Conservation (phyloP, 1,140 invertebrate genomes). For the Agrilus planipennis region DNA sequence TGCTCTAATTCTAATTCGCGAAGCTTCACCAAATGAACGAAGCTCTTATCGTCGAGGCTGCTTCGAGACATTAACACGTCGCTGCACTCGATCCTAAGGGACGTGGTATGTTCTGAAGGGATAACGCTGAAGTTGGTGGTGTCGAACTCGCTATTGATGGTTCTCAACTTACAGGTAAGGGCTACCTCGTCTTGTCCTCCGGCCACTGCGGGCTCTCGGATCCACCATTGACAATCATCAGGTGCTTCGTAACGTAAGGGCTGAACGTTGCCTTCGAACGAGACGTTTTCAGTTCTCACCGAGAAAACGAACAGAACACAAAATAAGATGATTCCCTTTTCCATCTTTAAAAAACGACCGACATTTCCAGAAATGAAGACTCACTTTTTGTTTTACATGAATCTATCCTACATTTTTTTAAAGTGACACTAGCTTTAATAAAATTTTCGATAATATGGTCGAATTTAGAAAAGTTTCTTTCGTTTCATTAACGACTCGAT, state of each 20-base stretch:
- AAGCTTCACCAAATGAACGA: slow-evolving; percentile 64
- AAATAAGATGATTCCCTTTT: no score
- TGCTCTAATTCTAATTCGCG: slow-evolving; percentile 67
- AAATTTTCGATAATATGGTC: no score
- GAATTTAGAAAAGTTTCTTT: no score
- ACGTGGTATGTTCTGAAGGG: slow-evolving; percentile 69
- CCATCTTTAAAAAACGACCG: no score
- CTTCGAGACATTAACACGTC: slow-evolving; percentile 59
- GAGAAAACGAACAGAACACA: no score
- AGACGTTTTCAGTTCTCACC: slow-evolving; percentile 41
- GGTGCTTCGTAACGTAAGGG: slow-evolving; percentile 64
- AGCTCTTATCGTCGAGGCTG: slow-evolving; percentile 61
- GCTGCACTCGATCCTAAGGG: slow-evolving; percentile 65
- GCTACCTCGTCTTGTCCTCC: slow-evolving; percentile 53
- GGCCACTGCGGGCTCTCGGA: slow-evolving; percentile 39
- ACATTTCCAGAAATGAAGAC: no score
- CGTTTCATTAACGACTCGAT: no score
- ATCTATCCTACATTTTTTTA: no score
- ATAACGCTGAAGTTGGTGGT: slow-evolving; percentile 81
- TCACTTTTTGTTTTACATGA: no score
- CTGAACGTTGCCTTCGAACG: no score
- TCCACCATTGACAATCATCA: slow-evolving; percentile 69
- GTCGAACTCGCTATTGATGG: slow-evolving; percentile 70
- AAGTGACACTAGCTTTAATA: no score
- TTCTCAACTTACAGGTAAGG: slow-evolving; percentile 64